A percentile compares a stretch with the other conserved stretches of the same genome.
phyloP scores from a whole-genome alignment of 2,797 vertebrate genomes.

The Sus cebifrons region DNA sequence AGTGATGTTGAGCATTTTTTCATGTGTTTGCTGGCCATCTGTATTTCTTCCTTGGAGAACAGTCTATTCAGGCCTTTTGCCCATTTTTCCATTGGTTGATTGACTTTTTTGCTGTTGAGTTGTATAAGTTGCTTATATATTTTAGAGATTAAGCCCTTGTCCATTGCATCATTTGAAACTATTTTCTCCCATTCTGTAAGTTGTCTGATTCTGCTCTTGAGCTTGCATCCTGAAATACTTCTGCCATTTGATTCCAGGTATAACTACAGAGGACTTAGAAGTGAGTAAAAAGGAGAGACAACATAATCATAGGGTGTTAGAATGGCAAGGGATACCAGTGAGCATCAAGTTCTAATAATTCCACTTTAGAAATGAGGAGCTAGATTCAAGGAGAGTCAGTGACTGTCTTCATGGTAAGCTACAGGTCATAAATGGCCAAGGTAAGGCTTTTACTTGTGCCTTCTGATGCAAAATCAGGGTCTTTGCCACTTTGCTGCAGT shows the following conservation, averaged over 20 bases:
- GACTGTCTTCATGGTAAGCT: background rate
- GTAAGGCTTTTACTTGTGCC: background rate
- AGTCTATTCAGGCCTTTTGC: too few relatives aligned
- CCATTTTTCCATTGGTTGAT: too few relatives aligned
- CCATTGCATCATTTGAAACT: too few relatives aligned
- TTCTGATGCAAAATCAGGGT: background rate
- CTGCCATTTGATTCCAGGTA: background rate
- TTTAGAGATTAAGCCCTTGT: too few relatives aligned
- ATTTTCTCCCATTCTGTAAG: too few relatives aligned
- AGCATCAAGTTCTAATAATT: background rate
- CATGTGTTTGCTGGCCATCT: too few relatives aligned
- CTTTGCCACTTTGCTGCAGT: background rate
- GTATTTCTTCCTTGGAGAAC: too few relatives aligned
- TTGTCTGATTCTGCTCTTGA: background rate
- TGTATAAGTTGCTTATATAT: too few relatives aligned
- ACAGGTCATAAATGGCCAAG: background rate
- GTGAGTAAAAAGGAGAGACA: conserved; percentile 18
- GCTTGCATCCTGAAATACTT: background rate
- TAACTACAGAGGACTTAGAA: background rate
- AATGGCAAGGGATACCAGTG: background rate
- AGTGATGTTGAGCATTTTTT: too few relatives aligned
- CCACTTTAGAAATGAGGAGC: background rate
- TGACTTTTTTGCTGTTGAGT: too few relatives aligned
- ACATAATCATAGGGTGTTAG: background rate
- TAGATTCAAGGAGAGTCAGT: background rate